These are phyloP conservation scores for Camelus dromedarius DNA, from an alignment of 2,113 vertebrate genomes.

Conservation along the genomic window DNA sequence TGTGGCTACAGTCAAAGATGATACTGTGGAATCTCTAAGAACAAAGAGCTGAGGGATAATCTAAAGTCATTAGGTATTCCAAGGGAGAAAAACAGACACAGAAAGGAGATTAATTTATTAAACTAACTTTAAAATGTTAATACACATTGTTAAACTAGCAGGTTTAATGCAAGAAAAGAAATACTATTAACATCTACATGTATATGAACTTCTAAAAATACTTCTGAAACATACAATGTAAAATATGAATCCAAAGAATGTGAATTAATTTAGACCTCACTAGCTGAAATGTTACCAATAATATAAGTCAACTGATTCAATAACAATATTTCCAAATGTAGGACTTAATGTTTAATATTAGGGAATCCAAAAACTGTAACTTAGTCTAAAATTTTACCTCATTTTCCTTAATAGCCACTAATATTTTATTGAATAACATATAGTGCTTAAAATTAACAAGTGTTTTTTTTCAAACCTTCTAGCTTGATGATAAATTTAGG, in stretches of 20 bases:
- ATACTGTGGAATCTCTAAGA: neutral
- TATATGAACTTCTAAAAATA: slow-evolving; percentile 22
- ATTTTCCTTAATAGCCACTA: neutral
- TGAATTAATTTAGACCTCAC: neutral
- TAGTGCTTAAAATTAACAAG: slow-evolving; percentile 15
- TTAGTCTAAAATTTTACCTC: neutral
- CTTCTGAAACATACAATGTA: neutral
- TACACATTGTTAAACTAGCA: neutral
- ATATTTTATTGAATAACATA: neutral
- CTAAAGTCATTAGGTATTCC: neutral
- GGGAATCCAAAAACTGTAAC: neutral
- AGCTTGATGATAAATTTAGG: neutral
- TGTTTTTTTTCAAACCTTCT: neutral
- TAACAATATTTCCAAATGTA: neutral
- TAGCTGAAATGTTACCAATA: neutral
- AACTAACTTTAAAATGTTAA: neutral
- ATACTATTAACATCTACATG: neutral
- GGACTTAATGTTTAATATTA: neutral
- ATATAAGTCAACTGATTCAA: slow-evolving; percentile 30
- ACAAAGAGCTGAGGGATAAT: neutral
- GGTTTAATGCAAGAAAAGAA: neutral
- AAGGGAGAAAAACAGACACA: neutral
- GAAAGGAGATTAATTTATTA: slow-evolving; percentile 8
- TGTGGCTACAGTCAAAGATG: neutral
- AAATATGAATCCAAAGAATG: neutral